phyloP scores from a whole-genome alignment of 2,113 vertebrate species.

The Pygoscelis adeliae region DNA sequence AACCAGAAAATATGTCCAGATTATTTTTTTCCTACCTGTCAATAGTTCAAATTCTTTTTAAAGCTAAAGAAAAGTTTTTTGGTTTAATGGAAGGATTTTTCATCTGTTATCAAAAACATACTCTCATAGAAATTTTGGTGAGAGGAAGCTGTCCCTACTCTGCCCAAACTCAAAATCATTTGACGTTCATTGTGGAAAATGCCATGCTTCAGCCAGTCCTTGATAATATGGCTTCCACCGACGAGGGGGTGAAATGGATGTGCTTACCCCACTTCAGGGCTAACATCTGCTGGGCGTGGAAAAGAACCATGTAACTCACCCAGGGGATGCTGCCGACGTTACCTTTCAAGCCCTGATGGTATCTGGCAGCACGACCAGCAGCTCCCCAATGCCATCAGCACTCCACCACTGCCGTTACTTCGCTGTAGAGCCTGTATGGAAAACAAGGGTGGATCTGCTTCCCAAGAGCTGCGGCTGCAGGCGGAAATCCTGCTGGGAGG shows the following conservation, averaged over 20 bases:
- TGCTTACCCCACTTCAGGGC: background rate
- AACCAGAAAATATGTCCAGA: background rate
- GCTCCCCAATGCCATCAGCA: background rate
- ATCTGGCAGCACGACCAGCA: background rate
- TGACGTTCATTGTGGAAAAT: background rate
- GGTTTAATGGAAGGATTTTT: background rate
- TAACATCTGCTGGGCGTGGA: background rate
- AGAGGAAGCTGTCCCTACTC: background rate
- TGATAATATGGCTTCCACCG: background rate
- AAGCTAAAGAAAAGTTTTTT: background rate
- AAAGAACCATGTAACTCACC: background rate
- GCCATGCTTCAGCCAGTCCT: background rate
- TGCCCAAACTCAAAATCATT: background rate
- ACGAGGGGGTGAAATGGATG: background rate
- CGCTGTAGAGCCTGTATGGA: background rate
- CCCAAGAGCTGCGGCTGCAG: background rate
- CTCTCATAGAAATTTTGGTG: background rate
- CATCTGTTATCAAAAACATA: background rate
- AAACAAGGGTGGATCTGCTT: background rate
- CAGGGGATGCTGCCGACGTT: background rate
- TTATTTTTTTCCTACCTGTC: background rate
- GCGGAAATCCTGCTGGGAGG: background rate
- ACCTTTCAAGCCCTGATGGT: background rate
- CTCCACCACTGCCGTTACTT: background rate
- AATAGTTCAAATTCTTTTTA: background rate